phyloP scores from a whole-genome alignment of 2,113 vertebrate genomes.

The Pycnonotus jocosus region DNA sequence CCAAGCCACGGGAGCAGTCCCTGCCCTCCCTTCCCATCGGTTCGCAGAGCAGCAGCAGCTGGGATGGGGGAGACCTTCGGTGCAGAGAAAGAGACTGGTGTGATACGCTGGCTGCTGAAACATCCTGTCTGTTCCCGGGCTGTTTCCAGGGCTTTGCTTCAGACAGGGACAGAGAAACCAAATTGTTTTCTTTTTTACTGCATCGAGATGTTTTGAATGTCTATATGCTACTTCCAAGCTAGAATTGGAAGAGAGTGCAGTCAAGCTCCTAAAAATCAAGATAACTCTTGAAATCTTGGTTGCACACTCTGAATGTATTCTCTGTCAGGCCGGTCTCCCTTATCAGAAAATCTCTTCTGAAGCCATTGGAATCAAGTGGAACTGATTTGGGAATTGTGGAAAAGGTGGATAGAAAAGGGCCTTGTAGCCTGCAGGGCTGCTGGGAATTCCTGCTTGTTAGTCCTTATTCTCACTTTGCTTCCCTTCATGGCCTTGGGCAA shows the following conservation, averaged over 20 bases:
- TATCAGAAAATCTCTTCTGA: not conserved
- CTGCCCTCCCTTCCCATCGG: not conserved
- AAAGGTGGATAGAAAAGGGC: not conserved
- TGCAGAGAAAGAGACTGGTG: not conserved
- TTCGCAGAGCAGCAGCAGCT: not conserved
- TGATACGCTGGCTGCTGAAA: not conserved
- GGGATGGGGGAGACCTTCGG: not conserved
- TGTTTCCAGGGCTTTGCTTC: not conserved
- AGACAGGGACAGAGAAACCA: not conserved
- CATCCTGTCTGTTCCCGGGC: not conserved
- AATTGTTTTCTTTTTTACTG: not conserved
- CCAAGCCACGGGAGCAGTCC: not conserved
- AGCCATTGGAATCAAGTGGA: not conserved
- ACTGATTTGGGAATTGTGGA: not conserved
- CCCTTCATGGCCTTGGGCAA: slow-evolving; percentile 40
- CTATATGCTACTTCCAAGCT: not conserved
- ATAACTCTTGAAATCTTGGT: not conserved
- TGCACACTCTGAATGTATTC: not conserved
- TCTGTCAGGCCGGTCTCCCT: not conserved
- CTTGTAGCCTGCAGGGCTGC: slow-evolving; percentile 9
- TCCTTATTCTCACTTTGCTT: slow-evolving; percentile 18
- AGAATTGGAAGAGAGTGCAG: not conserved
- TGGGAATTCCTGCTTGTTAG: slow-evolving; percentile 34
- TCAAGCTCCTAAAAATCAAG: not conserved
- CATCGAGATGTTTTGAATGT: not conserved